These are phyloP conservation scores for Papilio xuthus DNA, from an alignment of 1,140 invertebrate genomes.

Conservation along the genomic window DNA sequence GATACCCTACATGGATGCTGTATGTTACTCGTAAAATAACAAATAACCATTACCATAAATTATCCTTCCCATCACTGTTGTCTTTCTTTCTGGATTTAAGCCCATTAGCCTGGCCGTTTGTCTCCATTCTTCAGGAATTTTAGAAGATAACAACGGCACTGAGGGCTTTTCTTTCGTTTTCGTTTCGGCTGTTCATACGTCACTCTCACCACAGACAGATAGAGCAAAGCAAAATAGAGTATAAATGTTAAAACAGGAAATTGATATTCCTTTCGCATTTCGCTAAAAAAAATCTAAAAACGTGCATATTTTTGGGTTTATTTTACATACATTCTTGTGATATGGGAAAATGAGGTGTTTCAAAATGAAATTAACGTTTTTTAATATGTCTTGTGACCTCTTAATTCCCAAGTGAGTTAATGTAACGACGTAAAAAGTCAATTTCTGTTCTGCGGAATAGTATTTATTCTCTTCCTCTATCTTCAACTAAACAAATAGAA, in stretches of 20 bases:
- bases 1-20: slow-evolving; percentile 78
- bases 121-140: slow-evolving; percentile 81
- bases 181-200: slow-evolving; percentile 81
- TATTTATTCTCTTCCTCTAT: neutral
- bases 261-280: too few relatives aligned
- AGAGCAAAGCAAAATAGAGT: slow-evolving; percentile 48
- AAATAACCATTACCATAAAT: slow-evolving; percentile 84
- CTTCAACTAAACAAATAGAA: neutral
- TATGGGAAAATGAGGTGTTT: too few relatives aligned
- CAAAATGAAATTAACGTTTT: neutral
- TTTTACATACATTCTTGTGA: too few relatives aligned
- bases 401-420: too few relatives aligned
- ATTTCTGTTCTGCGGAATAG: too few relatives aligned
- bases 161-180: slow-evolving; percentile 81
- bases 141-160: slow-evolving; percentile 82
- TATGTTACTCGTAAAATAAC: slow-evolving; percentile 72
- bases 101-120: slow-evolving; percentile 83
- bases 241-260: neutral
- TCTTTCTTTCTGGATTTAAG: slow-evolving; percentile 85
- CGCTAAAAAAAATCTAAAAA: too few relatives aligned
- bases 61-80: slow-evolving; percentile 83
- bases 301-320: too few relatives aligned
- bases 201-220: slow-evolving; percentile 69
- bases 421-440: too few relatives aligned
- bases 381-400: neutral